A percentile compares a stretch with the other conserved stretches of the same genome.
phyloP scores from a whole-genome alignment of 2,113 vertebrate species.

The Neotoma lepida region DNA sequence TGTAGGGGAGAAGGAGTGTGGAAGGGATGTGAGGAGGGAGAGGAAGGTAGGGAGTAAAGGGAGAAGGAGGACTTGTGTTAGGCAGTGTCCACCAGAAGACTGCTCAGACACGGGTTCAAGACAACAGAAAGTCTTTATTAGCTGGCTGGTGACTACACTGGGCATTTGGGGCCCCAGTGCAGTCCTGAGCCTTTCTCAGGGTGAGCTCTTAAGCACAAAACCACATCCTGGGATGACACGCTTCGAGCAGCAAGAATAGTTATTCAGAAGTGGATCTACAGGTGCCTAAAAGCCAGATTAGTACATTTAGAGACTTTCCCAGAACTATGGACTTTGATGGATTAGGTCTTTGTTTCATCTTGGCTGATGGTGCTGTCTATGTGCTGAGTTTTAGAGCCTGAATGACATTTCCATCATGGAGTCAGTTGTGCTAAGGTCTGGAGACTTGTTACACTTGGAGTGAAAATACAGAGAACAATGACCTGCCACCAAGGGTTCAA shows the following conservation, averaged over 20 bases:
- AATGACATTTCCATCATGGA: neutral
- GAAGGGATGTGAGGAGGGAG: neutral
- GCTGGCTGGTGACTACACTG: too few relatives aligned
- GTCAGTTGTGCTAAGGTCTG: neutral
- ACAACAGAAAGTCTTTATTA: neutral
- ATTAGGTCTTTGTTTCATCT: neutral
- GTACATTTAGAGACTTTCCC: neutral
- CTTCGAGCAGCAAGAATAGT: neutral
- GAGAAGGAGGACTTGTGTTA: neutral
- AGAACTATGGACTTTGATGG: neutral
- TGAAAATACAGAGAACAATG: neutral
- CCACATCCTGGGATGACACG: neutral
- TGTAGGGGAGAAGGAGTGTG: neutral
- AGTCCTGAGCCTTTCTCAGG: neutral
- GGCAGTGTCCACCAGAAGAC: too few relatives aligned
- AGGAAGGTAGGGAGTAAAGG: neutral
- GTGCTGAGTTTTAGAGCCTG: neutral
- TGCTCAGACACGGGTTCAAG: neutral
- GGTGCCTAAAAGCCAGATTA: neutral
- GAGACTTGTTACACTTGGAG: neutral
- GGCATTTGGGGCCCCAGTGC: neutral
- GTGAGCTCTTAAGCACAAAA: neutral
- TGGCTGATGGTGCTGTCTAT: fast-evolving
- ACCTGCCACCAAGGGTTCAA: neutral
- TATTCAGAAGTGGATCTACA: neutral